Percentiles rank a stretch among this genome's conserved stretches.
Conservation (phyloP, 2,888 invertebrate genomes). For the Leuctra nigra region DNA sequence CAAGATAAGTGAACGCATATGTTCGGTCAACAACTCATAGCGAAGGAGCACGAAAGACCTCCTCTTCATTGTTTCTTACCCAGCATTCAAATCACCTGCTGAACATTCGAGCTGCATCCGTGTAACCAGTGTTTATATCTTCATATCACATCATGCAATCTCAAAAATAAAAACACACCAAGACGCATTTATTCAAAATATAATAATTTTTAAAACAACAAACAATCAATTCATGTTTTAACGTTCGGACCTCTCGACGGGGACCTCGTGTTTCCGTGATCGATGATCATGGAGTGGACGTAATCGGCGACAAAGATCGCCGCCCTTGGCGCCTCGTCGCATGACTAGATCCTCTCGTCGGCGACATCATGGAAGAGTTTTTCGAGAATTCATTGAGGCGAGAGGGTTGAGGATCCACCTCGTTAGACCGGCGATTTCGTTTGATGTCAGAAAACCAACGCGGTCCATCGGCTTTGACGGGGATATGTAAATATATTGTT, state of each 20-base stretch:
- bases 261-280: neutral
- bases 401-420: neutral
- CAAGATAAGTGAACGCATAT: neutral
- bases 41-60: neutral
- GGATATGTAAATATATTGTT: constrained; percentile 7
- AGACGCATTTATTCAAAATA: constrained; percentile 8
- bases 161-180: neutral
- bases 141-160: constrained; percentile 9
- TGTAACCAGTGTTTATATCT: neutral
- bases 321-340: constrained; percentile 20
- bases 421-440: constrained; percentile 1
- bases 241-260: neutral
- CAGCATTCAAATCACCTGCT: constrained; percentile 17
- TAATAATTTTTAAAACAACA: no score
- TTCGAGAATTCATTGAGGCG: constrained; percentile 5
- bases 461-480: no score
- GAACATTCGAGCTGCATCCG: neutral
- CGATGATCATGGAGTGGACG: constrained; percentile 15
- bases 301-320: constrained; percentile 16
- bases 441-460: constrained; percentile 4
- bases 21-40: neutral
- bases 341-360: constrained; percentile 8
- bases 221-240: neutral
- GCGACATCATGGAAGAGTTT: constrained; percentile 8
- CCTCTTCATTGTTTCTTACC: constrained; percentile 14